Base-by-base conservation (phyloP, 2,888 invertebrate species). In the Gymnosoma rotundatum region DNA sequence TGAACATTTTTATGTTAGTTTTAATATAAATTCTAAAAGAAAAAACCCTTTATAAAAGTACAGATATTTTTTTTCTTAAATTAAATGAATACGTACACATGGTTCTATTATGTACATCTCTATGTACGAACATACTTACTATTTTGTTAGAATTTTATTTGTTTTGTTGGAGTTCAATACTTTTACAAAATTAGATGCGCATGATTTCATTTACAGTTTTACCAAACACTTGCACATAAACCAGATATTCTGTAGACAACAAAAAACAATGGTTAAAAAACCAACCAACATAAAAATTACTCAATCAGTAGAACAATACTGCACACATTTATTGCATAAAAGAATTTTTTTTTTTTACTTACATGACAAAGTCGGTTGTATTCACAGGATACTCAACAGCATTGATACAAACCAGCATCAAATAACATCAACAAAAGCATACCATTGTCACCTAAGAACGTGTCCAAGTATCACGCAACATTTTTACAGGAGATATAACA, bases 171-270 rank as follows among this genome's bases (percentile, higher is more conserved):
- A 63, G 50, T 75, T 81, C 74, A 75, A 61, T 63, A 56, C 56
- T 42, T 84, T 78, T 52, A 69, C 54, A 56, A 78, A 73, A 78
- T 78, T 84, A 64, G 73, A 78, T 81, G 69, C 76, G 80, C 83
- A 73, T 84, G 83, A 84, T 78, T 78, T 67, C 67, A 58, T 81
- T 74, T 60, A 58, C 18, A 69, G 20, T 20, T 32, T 21, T 18
- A n/a, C n/a, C 32, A 52, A 12, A 58, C 10, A 58, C 58, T 25
- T 16, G 10, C 4, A 32, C 14, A 32, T 5, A 67, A 14, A 21
- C 38, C 7, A 52, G 32, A 36, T 25, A 7, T 32, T 32, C 5
- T 32, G 25, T 32, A 9, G n/a, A 16, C n/a, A 32, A 10, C 7
- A 56, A 42, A 14, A 38, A 52, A 66, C 42, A 80, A 67, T 73